Conservation (phyloP, 2,797 vertebrate genomes). For the Oreochromis mossambicus region DNA sequence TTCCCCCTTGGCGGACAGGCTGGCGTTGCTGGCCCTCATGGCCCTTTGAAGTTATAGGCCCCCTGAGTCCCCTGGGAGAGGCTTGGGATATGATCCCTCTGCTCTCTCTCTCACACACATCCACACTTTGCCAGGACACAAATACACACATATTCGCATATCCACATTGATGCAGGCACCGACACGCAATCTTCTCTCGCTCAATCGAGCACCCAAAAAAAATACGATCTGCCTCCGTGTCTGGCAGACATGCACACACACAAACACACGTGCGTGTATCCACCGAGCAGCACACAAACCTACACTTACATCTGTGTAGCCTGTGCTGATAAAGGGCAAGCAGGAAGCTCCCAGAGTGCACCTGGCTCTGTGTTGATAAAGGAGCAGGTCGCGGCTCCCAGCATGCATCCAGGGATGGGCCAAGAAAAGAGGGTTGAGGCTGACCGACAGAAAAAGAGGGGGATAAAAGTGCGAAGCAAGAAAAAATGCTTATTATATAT, state of each 20-base stretch:
- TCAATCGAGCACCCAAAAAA: constrained; percentile 24
- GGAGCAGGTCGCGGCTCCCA: constrained; percentile 62
- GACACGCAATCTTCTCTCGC: constrained; percentile 20
- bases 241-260: constrained; percentile 12
- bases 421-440: constrained; percentile 29
- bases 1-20: constrained; percentile 53
- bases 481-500: neutral
- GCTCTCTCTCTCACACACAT: constrained; percentile 2
- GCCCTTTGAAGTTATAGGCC: constrained; percentile 73
- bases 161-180: constrained; percentile 5
- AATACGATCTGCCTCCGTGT: constrained; percentile 28
- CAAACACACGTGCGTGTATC: neutral
- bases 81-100: constrained; percentile 64
- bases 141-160: constrained; percentile 25
- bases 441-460: constrained; percentile 4
- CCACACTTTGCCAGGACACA: constrained; percentile 27
- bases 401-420: constrained; percentile 46
- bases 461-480: neutral
- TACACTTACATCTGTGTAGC: constrained; percentile 30
- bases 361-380: constrained; percentile 81
- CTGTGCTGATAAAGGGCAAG: constrained; percentile 69
- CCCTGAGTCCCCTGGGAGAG: constrained; percentile 50
- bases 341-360: constrained; percentile 74
- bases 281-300: neutral
- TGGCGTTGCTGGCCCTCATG: constrained; percentile 40